These are phyloP conservation scores for Trachelus tabidus DNA, from an alignment of 2,888 invertebrate genomes.

Conservation along the genomic window DNA sequence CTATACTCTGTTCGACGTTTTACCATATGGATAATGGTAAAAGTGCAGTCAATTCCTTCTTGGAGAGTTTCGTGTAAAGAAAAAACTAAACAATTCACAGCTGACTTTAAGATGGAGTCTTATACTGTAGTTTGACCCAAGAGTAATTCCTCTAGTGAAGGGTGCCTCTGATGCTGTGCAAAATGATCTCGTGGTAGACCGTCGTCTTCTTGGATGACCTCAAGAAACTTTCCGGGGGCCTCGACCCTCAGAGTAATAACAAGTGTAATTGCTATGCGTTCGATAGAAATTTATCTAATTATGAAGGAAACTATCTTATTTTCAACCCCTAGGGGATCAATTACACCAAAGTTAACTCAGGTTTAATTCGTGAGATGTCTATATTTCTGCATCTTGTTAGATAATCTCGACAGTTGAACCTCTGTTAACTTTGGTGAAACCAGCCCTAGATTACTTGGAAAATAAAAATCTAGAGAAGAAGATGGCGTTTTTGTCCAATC, in stretches of 20 bases:
- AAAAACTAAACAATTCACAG: too few species aligned
- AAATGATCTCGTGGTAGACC: background rate
- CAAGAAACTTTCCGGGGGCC: background rate
- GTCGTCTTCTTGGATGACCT: background rate
- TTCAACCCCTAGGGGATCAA: background rate
- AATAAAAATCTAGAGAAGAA: background rate
- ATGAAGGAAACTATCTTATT: background rate
- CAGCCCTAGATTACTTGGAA: background rate
- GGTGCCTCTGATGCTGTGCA: background rate
- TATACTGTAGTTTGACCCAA: background rate
- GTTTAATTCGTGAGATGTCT: too few species aligned
- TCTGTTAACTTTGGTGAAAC: too few species aligned
- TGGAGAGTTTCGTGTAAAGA: too few species aligned
- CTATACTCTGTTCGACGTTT: background rate
- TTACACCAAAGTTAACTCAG: too few species aligned
- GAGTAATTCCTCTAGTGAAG: background rate
- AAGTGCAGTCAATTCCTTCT: too few species aligned
- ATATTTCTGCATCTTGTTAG: too few species aligned
- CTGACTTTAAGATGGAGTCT: too few species aligned
- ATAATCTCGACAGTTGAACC: too few species aligned
- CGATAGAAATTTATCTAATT: background rate
- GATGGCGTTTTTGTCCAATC: background rate
- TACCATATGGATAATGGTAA: background rate
- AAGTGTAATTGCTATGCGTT: background rate
- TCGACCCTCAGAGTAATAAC: background rate